Evolutionary conservation across 1,140 invertebrate species (phyloP).

Genomic region (Lepidostoma basale): DNA sequence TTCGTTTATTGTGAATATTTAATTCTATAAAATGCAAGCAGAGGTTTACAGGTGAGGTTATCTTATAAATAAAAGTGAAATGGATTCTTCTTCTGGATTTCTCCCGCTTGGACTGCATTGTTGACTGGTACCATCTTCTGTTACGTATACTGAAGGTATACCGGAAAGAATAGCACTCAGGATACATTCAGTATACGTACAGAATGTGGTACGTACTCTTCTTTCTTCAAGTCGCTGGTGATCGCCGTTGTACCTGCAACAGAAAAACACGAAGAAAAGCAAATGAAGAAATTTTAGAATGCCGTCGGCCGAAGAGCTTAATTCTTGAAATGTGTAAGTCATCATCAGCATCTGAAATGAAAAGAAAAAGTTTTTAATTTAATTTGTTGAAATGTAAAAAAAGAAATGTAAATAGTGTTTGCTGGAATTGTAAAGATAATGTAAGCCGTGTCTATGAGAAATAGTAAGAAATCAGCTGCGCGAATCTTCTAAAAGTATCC

Average conservation of each 20-base stretch:
- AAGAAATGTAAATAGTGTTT: not conserved
- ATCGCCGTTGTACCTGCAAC: not conserved
- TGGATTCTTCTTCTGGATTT: too few species aligned
- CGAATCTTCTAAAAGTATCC: constrained; percentile 13
- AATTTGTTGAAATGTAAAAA: not conserved
- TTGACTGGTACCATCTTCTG: constrained; percentile 85
- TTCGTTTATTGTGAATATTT: too few species aligned
- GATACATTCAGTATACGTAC: constrained; percentile 99
- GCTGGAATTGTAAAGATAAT: not conserved
- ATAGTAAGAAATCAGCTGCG: constrained; percentile 4
- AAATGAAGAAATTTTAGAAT: not conserved
- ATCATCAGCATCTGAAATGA: constrained; percentile 1
- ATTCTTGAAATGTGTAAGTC: not conserved
- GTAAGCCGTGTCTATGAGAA: not conserved
- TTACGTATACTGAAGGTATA: constrained; percentile 99
- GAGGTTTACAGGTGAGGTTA: too few species aligned
- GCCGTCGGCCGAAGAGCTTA: too few species aligned
- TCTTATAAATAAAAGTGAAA: too few species aligned
- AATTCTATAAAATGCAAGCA: too few species aligned
- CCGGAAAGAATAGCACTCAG: constrained; percentile 95
- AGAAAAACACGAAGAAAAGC: constrained; percentile 1
- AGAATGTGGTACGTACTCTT: constrained; percentile 80
- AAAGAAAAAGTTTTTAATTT: not conserved
- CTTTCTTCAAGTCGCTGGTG: constrained; percentile 17
- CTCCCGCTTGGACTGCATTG: too few species aligned